phyloP scores from a whole-genome alignment of 2,113 vertebrate species.

The Camelus dromedarius region DNA sequence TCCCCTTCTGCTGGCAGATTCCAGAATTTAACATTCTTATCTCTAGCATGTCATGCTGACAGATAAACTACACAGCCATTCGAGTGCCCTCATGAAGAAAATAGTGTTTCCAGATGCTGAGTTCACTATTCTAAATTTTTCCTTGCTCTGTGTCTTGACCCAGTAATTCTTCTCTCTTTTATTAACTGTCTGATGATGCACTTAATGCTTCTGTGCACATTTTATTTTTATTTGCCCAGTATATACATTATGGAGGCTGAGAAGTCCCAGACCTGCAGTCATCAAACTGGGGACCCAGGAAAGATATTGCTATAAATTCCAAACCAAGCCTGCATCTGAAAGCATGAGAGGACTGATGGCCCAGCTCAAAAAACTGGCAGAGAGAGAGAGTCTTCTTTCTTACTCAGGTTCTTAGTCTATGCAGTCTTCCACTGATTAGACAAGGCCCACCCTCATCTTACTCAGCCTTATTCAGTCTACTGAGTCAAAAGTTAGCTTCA shows the following conservation, averaged over 20 bases:
- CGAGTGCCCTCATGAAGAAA: neutral
- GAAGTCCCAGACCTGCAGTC: neutral
- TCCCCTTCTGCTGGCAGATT: neutral
- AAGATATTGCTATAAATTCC: neutral
- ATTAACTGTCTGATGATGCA: neutral
- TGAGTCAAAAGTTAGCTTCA: neutral
- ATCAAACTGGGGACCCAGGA: neutral
- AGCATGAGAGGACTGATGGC: too few relatives aligned
- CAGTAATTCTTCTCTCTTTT: neutral
- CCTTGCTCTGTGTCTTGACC: neutral
- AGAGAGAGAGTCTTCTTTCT: neutral
- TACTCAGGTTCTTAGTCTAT: neutral
- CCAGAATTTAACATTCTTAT: neutral
- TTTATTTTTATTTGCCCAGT: neutral
- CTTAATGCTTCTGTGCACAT: neutral
- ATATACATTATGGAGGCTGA: neutral
- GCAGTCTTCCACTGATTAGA: neutral
- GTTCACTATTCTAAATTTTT: neutral
- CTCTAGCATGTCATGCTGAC: neutral
- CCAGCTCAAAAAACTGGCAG: neutral
- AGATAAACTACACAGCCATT: too few relatives aligned
- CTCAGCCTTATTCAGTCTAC: neutral
- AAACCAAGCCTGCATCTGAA: neutral
- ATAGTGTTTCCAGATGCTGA: neutral
- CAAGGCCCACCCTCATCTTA: too few relatives aligned